Evolutionary conservation across 2,113 vertebrate species (phyloP).

Genomic region (Atrichornis clamosus): DNA sequence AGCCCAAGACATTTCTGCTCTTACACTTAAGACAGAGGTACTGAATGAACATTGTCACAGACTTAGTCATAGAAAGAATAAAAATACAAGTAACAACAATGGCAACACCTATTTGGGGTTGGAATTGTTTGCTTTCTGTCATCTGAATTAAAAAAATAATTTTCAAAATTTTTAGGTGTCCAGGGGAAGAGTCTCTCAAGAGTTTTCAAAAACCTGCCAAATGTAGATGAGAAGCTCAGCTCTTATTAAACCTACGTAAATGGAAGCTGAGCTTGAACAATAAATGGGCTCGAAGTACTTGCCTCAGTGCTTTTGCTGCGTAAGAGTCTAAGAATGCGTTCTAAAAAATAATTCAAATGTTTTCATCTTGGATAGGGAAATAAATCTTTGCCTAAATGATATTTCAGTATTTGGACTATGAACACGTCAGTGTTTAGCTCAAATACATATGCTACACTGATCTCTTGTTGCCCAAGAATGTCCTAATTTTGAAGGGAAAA

Average conservation of each 20-base stretch:
- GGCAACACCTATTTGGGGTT: neutral
- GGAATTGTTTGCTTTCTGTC: neutral
- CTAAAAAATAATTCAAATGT: neutral
- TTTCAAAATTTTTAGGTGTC: neutral
- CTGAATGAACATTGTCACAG: neutral
- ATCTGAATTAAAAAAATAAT: neutral
- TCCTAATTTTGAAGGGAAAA: conserved; percentile 16
- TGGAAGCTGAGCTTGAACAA: neutral
- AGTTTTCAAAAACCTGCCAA: conserved; percentile 16
- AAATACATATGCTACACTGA: neutral
- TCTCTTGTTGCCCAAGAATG: conserved; percentile 9
- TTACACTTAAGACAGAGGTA: neutral
- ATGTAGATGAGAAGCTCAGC: neutral
- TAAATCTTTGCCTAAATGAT: conserved; percentile 7
- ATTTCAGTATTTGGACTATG: neutral
- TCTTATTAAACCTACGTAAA: neutral
- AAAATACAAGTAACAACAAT: neutral
- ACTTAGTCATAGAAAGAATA: neutral
- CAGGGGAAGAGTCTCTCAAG: neutral
- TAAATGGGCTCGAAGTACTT: conserved; percentile 13
- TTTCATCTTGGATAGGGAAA: neutral
- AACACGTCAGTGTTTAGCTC: neutral
- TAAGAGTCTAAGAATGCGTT: conserved; percentile 12
- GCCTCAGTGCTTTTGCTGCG: neutral
- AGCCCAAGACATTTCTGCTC: neutral